Conservation (phyloP, 2,113 vertebrate genomes). For the Arizona elegans region DNA sequence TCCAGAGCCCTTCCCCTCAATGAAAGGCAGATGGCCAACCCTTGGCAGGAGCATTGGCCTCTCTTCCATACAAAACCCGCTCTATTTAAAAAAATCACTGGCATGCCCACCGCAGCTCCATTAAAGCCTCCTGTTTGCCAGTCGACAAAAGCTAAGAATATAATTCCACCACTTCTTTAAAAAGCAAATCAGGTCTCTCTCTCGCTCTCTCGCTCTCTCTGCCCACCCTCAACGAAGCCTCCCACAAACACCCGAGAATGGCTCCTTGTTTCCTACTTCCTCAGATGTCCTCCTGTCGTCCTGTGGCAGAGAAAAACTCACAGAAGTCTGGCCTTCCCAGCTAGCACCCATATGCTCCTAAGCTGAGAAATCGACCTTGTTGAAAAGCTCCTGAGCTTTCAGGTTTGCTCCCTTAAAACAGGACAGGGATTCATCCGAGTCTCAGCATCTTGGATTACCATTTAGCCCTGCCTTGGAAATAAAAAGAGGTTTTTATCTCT, state of each 20-base stretch:
- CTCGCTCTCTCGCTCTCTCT: rapidly evolving
- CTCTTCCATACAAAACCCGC: not conserved
- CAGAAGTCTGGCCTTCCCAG: not conserved
- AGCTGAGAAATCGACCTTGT: slow-evolving; percentile 3
- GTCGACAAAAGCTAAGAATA: not conserved
- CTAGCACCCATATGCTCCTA: not conserved
- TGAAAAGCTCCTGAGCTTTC: not conserved
- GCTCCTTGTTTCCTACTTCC: not conserved
- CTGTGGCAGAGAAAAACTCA: not conserved
- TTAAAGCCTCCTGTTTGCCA: not conserved
- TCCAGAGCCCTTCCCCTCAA: not conserved
- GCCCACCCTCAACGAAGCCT: not conserved
- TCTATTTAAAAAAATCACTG: not conserved
- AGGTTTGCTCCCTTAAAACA: slow-evolving; percentile 30
- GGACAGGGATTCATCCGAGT: not conserved
- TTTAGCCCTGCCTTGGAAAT: not conserved
- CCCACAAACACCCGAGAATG: not conserved
- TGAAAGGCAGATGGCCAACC: not conserved
- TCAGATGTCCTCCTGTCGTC: not conserved
- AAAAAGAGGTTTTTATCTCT: slow-evolving; percentile 12
- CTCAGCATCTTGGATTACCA: not conserved
- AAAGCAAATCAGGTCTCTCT: not conserved
- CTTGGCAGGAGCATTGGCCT: not conserved
- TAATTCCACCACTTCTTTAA: not conserved
- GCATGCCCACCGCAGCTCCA: not conserved